phyloP scores from a whole-genome alignment of 1,140 invertebrate genomes.

The Plutomurus gul region DNA sequence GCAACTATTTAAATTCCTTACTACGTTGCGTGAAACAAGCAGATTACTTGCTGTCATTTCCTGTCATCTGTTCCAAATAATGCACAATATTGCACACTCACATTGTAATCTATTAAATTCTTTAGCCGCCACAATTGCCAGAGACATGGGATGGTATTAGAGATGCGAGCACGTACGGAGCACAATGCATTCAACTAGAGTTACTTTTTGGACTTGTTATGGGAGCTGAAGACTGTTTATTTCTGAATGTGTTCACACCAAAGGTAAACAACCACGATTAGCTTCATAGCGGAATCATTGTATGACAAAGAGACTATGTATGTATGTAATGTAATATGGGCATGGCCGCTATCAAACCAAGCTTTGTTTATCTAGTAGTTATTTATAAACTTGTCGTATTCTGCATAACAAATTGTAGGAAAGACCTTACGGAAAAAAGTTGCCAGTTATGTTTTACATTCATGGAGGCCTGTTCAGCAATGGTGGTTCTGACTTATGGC shows the following conservation, averaged over 20 bases:
- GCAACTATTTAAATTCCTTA: no score
- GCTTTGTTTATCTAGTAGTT: no score
- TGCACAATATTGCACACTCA: no score
- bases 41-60: no score
- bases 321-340: no score
- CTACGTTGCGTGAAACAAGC: no score
- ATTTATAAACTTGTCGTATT: no score
- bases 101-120: no score
- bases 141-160: conserved; percentile 59
- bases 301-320: no score
- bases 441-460: conserved; percentile 63
- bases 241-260: conserved; percentile 40
- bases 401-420: not conserved
- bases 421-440: not conserved
- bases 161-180: conserved; percentile 57
- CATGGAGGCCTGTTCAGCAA: conserved; percentile 65
- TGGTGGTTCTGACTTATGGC: conserved; percentile 58
- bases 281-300: no score
- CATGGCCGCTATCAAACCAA: no score
- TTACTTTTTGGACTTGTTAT: conserved; percentile 7
- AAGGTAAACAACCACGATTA: conserved; percentile 20
- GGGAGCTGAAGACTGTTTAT: conserved; percentile 46
- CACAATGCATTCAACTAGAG: conserved; percentile 58
- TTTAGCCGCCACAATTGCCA: conserved; percentile 56
- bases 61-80: no score